These are phyloP conservation scores for Venturia canescens DNA, from an alignment of 1,140 invertebrate species.

Conservation along the genomic window DNA sequence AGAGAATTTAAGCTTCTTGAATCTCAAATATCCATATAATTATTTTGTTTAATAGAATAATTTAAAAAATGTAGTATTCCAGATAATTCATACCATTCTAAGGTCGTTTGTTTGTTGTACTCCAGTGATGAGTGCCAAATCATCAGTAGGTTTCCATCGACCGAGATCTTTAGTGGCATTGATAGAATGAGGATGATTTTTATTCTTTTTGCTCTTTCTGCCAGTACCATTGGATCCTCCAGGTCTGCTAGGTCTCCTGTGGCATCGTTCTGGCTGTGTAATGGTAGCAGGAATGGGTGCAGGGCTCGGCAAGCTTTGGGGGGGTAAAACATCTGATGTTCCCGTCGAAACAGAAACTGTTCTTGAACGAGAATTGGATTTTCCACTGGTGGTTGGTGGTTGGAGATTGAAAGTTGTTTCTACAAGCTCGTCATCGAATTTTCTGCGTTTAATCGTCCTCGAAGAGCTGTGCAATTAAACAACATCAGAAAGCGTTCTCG, in stretches of 20 bases:
- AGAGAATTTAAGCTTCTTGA: too few relatives aligned
- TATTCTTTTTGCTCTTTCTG: constrained; percentile 74
- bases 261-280: constrained; percentile 67
- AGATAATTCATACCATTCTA: constrained; percentile 76
- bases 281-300: constrained; percentile 68
- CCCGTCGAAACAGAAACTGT: constrained; percentile 74
- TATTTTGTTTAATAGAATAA: too few relatives aligned
- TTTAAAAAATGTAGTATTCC: too few relatives aligned
- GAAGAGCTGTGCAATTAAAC: constrained; percentile 83
- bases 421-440: constrained; percentile 98
- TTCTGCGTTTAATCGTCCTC: constrained; percentile 94
- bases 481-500: background rate
- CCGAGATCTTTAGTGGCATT: constrained; percentile 90
- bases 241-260: constrained; percentile 66
- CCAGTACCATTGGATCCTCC: constrained; percentile 68
- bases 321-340: constrained; percentile 71
- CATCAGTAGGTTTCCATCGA: constrained; percentile 98
- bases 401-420: constrained; percentile 86
- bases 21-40: too few relatives aligned
- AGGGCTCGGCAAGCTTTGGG: constrained; percentile 72
- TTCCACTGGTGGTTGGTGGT: constrained; percentile 80
- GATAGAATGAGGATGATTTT: constrained; percentile 73
- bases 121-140: constrained; percentile 94
- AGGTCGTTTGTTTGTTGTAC: constrained; percentile 89
- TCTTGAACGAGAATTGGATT: constrained; percentile 78